These are phyloP conservation scores for Lochmaea capreae DNA, from an alignment of 2,888 invertebrate species.

Conservation along the genomic window DNA sequence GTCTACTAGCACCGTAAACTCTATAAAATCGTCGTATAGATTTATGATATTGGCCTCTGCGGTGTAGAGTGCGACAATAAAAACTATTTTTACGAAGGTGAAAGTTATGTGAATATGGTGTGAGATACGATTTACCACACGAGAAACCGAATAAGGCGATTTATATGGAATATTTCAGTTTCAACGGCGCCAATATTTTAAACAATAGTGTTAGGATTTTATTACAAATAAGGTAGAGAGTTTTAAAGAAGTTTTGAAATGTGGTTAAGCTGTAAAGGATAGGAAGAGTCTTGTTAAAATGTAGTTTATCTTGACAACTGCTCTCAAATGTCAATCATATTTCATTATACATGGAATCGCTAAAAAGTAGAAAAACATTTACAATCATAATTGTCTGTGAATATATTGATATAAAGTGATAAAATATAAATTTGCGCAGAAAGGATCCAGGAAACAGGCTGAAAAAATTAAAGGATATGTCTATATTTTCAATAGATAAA, in stretches of 20 bases:
- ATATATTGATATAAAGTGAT: no score
- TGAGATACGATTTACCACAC: conserved; percentile 30
- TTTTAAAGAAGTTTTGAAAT: neutral
- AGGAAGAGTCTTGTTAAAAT: neutral
- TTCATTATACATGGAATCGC: neutral
- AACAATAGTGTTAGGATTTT: conserved; percentile 4
- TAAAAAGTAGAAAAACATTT: no score
- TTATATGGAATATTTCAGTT: conserved; percentile 19
- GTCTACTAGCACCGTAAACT: conserved; percentile 41
- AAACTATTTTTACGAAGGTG: conserved; percentile 49
- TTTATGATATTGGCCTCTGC: conserved; percentile 48
- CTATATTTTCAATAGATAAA: no score
- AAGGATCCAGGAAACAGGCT: no score
- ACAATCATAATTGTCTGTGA: no score
- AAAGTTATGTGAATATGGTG: conserved; percentile 40
- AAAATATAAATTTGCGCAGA: no score
- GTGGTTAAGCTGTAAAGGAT: neutral
- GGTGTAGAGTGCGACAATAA: conserved; percentile 38
- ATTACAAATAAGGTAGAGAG: neutral
- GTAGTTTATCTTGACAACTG: neutral
- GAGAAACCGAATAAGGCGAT: conserved; percentile 24
- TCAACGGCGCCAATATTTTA: neutral
- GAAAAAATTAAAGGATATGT: no score
- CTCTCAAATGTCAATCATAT: neutral
- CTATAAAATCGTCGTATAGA: conserved; percentile 50